phyloP scores from a whole-genome alignment of 1,140 invertebrate species.

The Dendrolimus punctatus region DNA sequence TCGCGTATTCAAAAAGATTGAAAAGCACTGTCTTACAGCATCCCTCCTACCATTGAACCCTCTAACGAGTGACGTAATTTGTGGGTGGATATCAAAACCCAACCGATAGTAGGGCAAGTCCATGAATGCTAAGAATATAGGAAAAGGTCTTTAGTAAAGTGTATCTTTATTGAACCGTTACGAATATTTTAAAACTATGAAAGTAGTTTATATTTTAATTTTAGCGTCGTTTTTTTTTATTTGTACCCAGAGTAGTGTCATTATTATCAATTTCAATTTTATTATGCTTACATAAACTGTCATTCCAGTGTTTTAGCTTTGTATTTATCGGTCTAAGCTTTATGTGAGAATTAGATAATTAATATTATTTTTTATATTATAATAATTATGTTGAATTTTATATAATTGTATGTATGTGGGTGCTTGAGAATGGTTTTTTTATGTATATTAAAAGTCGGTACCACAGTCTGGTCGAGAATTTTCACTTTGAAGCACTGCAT shows the following conservation, averaged over 20 bases:
- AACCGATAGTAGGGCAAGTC: too few species aligned
- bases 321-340: constrained; percentile 49
- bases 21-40: too few species aligned
- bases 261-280: constrained; percentile 1
- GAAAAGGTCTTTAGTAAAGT: too few species aligned
- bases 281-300: constrained; percentile 48
- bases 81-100: too few species aligned
- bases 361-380: constrained; percentile 48
- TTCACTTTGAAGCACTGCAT: too few species aligned
- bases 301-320: constrained; percentile 64
- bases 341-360: constrained; percentile 47
- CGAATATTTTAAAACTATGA: neutral
- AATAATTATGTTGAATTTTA: constrained; percentile 43
- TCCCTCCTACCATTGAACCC: too few species aligned
- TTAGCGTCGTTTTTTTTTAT: constrained; percentile 2
- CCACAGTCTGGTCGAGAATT: too few species aligned
- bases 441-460: constrained; percentile 3
- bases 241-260: constrained; percentile 2
- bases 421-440: constrained; percentile 46
- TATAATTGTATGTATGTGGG: constrained; percentile 50
- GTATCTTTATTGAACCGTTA: too few species aligned
- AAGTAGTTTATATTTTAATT: constrained; percentile 1
- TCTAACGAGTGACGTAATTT: too few species aligned
- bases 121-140: too few species aligned
- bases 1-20: too few species aligned